These are phyloP conservation scores for Galemys pyrenaicus DNA, from an alignment of 2,113 vertebrate species.

Conservation along the genomic window DNA sequence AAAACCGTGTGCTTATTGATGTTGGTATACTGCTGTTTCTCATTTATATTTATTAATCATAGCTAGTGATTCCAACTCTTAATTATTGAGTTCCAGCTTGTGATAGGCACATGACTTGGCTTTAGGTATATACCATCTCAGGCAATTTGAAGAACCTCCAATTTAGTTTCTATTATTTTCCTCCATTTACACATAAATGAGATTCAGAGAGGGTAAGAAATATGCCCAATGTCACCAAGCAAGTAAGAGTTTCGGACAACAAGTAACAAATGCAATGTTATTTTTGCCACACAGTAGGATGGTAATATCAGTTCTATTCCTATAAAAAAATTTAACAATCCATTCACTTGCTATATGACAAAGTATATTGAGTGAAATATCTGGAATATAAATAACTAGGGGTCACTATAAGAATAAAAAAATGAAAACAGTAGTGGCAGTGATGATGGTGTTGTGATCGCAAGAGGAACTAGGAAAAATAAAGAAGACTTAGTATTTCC, in stretches of 20 bases:
- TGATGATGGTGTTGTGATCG: not conserved
- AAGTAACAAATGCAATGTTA: not conserved
- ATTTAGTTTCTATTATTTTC: not conserved
- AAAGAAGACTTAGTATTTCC: not conserved
- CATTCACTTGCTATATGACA: not conserved
- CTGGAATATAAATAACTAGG: slow-evolving; percentile 2
- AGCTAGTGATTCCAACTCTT: not conserved
- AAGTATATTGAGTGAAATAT: not conserved
- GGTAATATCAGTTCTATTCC: not conserved
- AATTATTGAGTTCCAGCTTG: not conserved
- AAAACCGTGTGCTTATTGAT: not conserved
- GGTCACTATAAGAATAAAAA: not conserved
- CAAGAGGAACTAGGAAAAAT: not conserved
- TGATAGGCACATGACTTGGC: not conserved
- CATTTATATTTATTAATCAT: slow-evolving; percentile 18
- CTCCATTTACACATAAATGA: slow-evolving; percentile 13
- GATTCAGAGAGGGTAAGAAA: not conserved
- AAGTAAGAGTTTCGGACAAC: not conserved
- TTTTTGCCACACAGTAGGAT: not conserved
- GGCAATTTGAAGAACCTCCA: not conserved
- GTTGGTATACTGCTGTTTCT: not conserved
- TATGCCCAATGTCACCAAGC: not conserved
- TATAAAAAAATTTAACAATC: slow-evolving; percentile 17
- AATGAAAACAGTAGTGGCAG: not conserved
- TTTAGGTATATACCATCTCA: not conserved